These are phyloP conservation scores for Phoebastria nigripes DNA, from an alignment of 2,797 vertebrate genomes.

Conservation along the genomic window DNA sequence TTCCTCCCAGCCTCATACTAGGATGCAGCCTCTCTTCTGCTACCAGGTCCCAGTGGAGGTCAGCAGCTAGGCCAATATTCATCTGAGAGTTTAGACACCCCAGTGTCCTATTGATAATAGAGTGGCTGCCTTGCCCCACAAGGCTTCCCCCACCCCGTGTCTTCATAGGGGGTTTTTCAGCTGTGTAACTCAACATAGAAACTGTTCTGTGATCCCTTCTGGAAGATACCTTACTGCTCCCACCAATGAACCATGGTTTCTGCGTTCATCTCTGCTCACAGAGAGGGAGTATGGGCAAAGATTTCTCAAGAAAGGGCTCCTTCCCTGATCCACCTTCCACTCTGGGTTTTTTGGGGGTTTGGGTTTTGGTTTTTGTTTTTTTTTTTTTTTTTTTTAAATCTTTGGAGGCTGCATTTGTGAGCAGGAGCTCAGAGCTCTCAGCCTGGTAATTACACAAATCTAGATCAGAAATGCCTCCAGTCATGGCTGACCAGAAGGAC, in stretches of 20 bases:
- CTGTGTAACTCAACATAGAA: neutral
- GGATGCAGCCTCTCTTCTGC: neutral
- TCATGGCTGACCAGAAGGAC: neutral
- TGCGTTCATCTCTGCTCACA: neutral
- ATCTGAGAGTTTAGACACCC: neutral
- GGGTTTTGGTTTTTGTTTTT: neutral
- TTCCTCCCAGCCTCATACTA: neutral
- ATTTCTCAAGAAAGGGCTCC: neutral
- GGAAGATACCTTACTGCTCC: neutral
- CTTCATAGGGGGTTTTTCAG: neutral
- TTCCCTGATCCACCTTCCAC: neutral
- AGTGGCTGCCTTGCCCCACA: neutral
- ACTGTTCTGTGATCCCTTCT: neutral
- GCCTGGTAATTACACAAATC: neutral
- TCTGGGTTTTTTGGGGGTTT: rapidly evolving
- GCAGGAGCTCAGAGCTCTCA: neutral
- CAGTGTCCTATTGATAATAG: neutral
- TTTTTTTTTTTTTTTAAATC: neutral
- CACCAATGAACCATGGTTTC: neutral
- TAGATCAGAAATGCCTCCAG: neutral
- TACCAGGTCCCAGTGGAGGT: neutral
- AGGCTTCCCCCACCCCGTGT: neutral
- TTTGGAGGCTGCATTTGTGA: neutral
- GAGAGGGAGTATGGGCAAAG: neutral
- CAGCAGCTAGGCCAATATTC: neutral